Conservation (phyloP, 1,140 invertebrate species). For the Telenomus remus region DNA sequence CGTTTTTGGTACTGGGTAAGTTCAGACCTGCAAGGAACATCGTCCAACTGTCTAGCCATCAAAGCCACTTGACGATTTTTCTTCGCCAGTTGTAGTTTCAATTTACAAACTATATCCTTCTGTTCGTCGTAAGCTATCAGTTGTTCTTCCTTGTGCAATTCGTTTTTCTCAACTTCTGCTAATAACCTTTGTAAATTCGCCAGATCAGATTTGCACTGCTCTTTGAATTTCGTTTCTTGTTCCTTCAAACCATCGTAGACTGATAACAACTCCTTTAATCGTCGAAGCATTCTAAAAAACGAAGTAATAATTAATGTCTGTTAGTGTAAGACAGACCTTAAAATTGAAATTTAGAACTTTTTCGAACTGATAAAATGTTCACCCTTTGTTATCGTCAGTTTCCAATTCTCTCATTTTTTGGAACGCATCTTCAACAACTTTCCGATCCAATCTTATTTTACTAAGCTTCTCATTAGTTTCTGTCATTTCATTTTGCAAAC, state of each 20-base stretch:
- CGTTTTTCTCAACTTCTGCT: conserved; percentile 72
- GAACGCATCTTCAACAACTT: conserved; percentile 64
- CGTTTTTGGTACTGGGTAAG: conserved; percentile 95
- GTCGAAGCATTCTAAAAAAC: conserved; percentile 77
- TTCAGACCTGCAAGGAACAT: conserved; percentile 93
- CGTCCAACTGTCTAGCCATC: conserved; percentile 88
- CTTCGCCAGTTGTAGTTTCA: conserved; percentile 83
- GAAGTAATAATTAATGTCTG: conserved; percentile 2
- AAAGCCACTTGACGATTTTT: conserved; percentile 88
- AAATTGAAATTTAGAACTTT: no score
- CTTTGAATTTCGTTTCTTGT: conserved; percentile 84
- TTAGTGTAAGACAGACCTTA: no score
- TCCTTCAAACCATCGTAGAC: conserved; percentile 84
- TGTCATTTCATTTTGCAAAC: conserved; percentile 63
- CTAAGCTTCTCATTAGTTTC: conserved; percentile 59
- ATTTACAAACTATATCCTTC: conserved; percentile 76
- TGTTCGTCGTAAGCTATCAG: conserved; percentile 77
- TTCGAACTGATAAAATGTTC: conserved; percentile 6
- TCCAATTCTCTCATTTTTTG: conserved; percentile 73
- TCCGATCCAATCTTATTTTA: conserved; percentile 55
- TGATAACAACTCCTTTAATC: conserved; percentile 80
- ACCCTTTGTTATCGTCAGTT: conserved; percentile 76
- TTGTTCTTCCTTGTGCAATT: conserved; percentile 62
- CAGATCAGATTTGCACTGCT: conserved; percentile 83
- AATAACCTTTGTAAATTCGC: conserved; percentile 77